Conservation (phyloP, 2,888 invertebrate species). For the Eumerus sabulonum region DNA sequence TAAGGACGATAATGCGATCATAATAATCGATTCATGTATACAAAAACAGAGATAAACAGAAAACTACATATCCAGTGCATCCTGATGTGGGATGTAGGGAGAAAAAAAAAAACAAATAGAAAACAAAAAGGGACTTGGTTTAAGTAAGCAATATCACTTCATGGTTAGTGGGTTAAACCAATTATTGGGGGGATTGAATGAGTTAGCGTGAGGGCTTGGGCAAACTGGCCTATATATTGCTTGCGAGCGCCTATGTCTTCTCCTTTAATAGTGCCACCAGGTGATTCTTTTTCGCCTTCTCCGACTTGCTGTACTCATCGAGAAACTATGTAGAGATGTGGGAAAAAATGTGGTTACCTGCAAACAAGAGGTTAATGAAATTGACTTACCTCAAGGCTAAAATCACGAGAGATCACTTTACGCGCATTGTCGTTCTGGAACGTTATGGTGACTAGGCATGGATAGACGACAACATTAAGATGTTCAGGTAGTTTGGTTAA, state of each 20-base stretch:
- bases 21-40: constrained; percentile 18
- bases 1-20: constrained; percentile 10
- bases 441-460: constrained; percentile 77
- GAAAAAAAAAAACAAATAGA: neutral
- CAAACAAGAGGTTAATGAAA: neutral
- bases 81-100: neutral
- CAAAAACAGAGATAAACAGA: neutral
- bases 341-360: neutral
- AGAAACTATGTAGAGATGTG: constrained; percentile 72
- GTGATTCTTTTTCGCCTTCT: constrained; percentile 77
- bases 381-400: constrained; percentile 76
- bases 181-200: constrained; percentile 38
- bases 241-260: constrained; percentile 63
- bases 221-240: neutral
- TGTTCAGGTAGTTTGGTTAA: constrained; percentile 77
- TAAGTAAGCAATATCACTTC: constrained; percentile 69
- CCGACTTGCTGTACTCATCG: constrained; percentile 78
- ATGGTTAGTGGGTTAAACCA: constrained; percentile 67
- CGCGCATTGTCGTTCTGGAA: constrained; percentile 77
- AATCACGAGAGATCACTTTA: constrained; percentile 77
- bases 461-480: constrained; percentile 78
- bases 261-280: constrained; percentile 75
- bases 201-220: constrained; percentile 8
- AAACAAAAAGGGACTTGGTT: constrained; percentile 9
- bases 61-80: constrained; percentile 1